phyloP scores from a whole-genome alignment of 2,113 vertebrate species.

The Stercorarius parasiticus region DNA sequence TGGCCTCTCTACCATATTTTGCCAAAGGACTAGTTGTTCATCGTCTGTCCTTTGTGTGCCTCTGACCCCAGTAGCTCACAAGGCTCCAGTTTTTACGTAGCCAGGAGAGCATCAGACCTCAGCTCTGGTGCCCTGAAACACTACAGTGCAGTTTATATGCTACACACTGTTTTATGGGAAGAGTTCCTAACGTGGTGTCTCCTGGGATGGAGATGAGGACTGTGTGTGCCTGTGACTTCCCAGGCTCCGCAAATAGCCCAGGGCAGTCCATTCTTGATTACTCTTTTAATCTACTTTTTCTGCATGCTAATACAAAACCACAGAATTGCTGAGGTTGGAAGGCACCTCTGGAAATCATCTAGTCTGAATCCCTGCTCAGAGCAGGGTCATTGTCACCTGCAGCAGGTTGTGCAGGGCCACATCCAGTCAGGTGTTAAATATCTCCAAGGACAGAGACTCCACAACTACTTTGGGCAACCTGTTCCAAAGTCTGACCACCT shows the following conservation, averaged over 20 bases:
- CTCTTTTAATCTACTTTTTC: background rate
- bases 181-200: background rate
- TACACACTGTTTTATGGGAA: background rate
- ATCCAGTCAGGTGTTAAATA: background rate
- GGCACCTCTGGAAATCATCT: background rate
- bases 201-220: background rate
- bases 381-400: background rate
- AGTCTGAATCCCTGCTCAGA: background rate
- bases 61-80: background rate
- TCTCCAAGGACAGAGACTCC: background rate
- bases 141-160: background rate
- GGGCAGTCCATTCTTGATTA: background rate
- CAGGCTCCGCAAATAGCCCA: background rate
- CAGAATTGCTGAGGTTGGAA: background rate
- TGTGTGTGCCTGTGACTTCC: background rate
- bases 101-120: background rate
- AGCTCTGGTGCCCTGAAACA: background rate
- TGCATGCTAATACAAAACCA: background rate
- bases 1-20: background rate
- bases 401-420: background rate
- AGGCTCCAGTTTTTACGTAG: background rate
- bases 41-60: background rate
- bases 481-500: background rate
- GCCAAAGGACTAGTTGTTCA: background rate
- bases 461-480: background rate